phyloP scores from a whole-genome alignment of 2,113 vertebrate genomes.

The Ranitomeya variabilis region DNA sequence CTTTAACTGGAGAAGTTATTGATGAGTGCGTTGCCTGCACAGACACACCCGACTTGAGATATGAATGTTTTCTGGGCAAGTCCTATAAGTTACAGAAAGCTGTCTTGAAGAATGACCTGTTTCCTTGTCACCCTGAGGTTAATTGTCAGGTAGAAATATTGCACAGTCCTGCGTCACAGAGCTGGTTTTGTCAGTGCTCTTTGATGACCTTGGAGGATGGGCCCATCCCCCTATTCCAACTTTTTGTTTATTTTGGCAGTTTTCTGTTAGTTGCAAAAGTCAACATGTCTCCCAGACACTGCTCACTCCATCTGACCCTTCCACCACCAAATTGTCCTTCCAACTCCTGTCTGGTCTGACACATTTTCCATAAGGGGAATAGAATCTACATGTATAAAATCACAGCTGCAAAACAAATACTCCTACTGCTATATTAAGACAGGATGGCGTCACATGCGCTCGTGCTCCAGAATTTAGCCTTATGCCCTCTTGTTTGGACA shows the following conservation, averaged over 20 bases:
- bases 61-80: slow-evolving; percentile 27
- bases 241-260: slow-evolving; percentile 37
- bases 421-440: background rate
- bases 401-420: slow-evolving; percentile 19
- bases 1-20: background rate
- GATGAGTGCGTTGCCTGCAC: background rate
- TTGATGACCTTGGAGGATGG: slow-evolving; percentile 24
- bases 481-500: slow-evolving; percentile 6
- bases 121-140: slow-evolving; percentile 56
- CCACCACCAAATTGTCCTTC: background rate
- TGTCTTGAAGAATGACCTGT: slow-evolving; percentile 44
- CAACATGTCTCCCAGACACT: slow-evolving; percentile 5
- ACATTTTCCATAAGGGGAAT: background rate
- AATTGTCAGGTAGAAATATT: slow-evolving; percentile 45
- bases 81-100: background rate
- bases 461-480: background rate
- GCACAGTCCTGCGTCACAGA: slow-evolving; percentile 46
- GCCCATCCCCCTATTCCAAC: background rate
- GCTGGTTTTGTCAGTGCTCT: slow-evolving; percentile 43
- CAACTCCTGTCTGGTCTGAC: background rate
- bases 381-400: slow-evolving; percentile 16
- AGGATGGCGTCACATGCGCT: background rate
- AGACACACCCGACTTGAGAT: slow-evolving; percentile 31
- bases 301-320: background rate
- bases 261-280: slow-evolving; percentile 30